Conservation (phyloP, 2,797 vertebrate genomes). For the Psittacula echo region DNA sequence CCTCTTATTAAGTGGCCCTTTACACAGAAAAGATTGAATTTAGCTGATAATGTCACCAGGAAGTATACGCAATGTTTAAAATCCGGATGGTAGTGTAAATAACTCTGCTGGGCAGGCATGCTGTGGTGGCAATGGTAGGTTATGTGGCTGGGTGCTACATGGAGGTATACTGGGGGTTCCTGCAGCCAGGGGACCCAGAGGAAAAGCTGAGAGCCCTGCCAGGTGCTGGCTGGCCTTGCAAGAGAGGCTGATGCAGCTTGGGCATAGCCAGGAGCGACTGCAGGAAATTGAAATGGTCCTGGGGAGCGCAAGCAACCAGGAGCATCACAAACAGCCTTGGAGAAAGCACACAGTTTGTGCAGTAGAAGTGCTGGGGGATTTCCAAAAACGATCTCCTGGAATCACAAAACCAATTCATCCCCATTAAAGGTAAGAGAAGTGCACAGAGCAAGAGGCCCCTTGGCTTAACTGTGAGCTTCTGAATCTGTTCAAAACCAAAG, state of each 20-base stretch:
- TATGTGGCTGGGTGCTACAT: not conserved
- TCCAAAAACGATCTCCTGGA: not conserved
- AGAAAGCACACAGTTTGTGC: not conserved
- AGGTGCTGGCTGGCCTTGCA: not conserved
- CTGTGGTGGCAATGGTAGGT: not conserved
- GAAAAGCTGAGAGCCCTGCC: not conserved
- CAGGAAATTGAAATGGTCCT: not conserved
- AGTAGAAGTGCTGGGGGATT: not conserved
- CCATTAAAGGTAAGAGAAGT: not conserved
- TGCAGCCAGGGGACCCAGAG: not conserved
- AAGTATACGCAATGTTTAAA: not conserved
- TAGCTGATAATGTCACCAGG: slow-evolving; percentile 11
- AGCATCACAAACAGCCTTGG: not conserved
- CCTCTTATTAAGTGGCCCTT: not conserved
- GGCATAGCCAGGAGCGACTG: not conserved
- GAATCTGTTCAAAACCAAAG: not conserved
- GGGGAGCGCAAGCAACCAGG: not conserved
- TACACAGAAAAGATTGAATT: not conserved
- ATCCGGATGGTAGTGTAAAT: not conserved
- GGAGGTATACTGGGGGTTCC: not conserved
- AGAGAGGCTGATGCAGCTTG: not conserved
- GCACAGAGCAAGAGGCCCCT: not conserved
- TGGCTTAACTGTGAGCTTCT: not conserved
- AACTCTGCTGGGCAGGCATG: not conserved
- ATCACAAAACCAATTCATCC: not conserved